Evolutionary conservation across 2,888 invertebrate genomes (phyloP).

Genomic region (Papilio elwesi): DNA sequence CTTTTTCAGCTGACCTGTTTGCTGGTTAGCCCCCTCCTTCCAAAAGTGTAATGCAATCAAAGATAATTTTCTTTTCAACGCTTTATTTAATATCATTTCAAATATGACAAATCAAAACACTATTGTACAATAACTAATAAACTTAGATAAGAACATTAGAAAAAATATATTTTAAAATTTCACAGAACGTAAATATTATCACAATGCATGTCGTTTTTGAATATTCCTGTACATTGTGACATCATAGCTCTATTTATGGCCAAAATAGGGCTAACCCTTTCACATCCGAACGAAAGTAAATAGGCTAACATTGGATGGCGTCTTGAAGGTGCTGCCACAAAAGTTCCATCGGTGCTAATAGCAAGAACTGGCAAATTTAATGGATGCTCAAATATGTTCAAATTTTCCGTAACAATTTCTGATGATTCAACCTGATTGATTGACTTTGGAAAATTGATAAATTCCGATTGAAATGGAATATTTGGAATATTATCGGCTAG

Average conservation of each 20-base stretch:
- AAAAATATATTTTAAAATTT: conserved; percentile 38
- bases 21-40: too few relatives aligned
- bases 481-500: conserved; percentile 45
- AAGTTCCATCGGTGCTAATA: conserved; percentile 65
- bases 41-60: background rate
- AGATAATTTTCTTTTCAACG: background rate
- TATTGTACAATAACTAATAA: conserved; percentile 48
- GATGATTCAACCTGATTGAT: conserved; percentile 42
- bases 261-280: conserved; percentile 59
- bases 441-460: conserved; percentile 46
- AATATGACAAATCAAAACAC: conserved; percentile 31
- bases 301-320: conserved; percentile 67
- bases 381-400: conserved; percentile 40
- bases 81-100: conserved; percentile 14
- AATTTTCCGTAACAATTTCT: conserved; percentile 37
- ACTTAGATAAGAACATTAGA: conserved; percentile 49
- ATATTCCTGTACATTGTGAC: conserved; percentile 61
- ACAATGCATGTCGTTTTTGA: conserved; percentile 64
- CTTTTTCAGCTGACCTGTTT: too few relatives aligned
- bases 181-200: conserved; percentile 67
- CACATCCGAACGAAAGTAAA: conserved; percentile 59
- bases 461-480: conserved; percentile 50
- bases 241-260: conserved; percentile 63
- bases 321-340: conserved; percentile 63
- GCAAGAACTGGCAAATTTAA: conserved; percentile 54